phyloP scores from a whole-genome alignment of 2,113 vertebrate species.

The Tachysurus fulvidraco region DNA sequence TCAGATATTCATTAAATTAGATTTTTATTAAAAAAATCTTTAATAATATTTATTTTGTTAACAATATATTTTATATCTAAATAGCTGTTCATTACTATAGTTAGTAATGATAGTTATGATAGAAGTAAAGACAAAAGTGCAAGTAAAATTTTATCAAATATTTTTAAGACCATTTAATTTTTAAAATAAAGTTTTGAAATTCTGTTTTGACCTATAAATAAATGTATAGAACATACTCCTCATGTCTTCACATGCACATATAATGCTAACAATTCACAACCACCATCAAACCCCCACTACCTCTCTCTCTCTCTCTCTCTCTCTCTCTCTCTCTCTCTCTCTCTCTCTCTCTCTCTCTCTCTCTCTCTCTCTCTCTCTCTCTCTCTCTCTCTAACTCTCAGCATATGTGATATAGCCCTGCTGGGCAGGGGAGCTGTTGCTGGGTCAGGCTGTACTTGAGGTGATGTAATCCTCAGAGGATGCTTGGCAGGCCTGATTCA shows the following conservation, averaged over 20 bases:
- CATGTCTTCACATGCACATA: background rate
- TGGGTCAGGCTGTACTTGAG: conserved; percentile 72
- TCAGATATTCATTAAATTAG: background rate
- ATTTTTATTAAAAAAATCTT: background rate
- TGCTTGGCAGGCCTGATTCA: conserved; percentile 50
- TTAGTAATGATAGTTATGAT: background rate
- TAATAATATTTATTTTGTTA: background rate
- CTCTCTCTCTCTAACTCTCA: background rate
- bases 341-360: background rate
- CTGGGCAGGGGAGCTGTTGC: conserved; percentile 38
- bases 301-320: background rate
- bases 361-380: background rate
- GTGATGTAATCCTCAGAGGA: conserved; percentile 70
- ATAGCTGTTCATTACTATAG: background rate
- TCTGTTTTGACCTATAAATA: background rate
- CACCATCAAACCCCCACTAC: too few relatives aligned
- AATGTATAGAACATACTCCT: background rate
- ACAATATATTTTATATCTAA: background rate
- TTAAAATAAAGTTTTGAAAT: background rate
- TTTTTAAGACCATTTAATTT: background rate
- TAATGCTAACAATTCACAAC: background rate
- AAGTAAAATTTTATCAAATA: background rate
- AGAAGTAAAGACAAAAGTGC: background rate
- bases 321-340: background rate
- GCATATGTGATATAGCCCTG: conserved; percentile 26